phyloP scores from a whole-genome alignment of 2,888 invertebrate species.

The Hecatera dysodea region DNA sequence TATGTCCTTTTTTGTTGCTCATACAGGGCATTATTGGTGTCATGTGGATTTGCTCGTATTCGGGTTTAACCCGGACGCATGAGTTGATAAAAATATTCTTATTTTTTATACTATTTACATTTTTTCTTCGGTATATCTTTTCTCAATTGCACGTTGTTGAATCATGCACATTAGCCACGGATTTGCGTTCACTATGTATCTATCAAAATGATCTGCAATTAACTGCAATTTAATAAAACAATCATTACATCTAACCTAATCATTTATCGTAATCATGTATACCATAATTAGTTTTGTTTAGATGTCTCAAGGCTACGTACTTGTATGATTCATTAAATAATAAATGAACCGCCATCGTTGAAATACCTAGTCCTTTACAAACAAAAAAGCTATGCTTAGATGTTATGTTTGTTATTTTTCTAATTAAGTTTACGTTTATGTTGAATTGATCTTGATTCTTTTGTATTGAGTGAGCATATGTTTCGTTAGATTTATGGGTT shows the following conservation, averaged over 20 bases:
- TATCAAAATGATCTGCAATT: conserved; percentile 42
- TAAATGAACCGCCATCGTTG: conserved; percentile 30
- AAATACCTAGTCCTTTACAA: conserved; percentile 38
- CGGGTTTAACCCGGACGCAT: not conserved
- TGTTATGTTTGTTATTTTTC: conserved; percentile 48
- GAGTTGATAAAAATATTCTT: no score
- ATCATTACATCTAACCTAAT: conserved; percentile 16
- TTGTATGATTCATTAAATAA: conserved; percentile 41
- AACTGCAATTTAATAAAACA: conserved; percentile 33
- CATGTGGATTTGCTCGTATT: not conserved
- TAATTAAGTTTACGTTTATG: conserved; percentile 28
- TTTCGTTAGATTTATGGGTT: not conserved
- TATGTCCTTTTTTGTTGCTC: no score
- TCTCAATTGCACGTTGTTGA: not conserved
- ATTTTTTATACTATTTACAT: no score
- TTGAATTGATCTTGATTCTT: conserved; percentile 7
- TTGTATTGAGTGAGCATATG: not conserved
- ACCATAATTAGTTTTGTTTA: conserved; percentile 37
- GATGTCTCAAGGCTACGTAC: conserved; percentile 44
- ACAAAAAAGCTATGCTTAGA: conserved; percentile 20
- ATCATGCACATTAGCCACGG: not conserved
- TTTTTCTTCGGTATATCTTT: no score
- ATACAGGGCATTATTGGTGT: no score
- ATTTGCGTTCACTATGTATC: conserved; percentile 18
- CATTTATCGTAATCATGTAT: conserved; percentile 26